These are phyloP conservation scores for Hydrotaea cyrtoneurina DNA, from an alignment of 2,888 invertebrate genomes.

Conservation along the genomic window DNA sequence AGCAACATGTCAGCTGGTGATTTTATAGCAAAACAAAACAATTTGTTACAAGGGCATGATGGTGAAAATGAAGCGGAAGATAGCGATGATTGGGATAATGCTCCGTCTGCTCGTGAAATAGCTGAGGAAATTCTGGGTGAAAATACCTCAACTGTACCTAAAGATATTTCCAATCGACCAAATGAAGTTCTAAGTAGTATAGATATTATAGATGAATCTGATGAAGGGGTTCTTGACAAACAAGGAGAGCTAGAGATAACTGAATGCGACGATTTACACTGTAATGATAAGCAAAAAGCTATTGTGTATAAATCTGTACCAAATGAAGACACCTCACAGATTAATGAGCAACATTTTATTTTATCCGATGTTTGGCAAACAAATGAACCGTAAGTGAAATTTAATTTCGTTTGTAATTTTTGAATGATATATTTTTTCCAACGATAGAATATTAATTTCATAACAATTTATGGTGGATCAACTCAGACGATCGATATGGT, in stretches of 20 bases:
- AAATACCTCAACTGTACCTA: slow-evolving; percentile 1
- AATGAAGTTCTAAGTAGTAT: slow-evolving; percentile 70
- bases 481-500: slow-evolving; percentile 75
- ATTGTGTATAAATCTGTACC: slow-evolving; percentile 44
- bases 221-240: neutral
- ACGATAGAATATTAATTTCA: no score
- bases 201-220: slow-evolving; percentile 63
- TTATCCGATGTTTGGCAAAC: slow-evolving; percentile 83
- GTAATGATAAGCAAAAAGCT: slow-evolving; percentile 44
- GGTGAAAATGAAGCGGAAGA: slow-evolving; percentile 66
- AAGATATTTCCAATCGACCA: slow-evolving; percentile 60
- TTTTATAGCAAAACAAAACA: slow-evolving; percentile 73
- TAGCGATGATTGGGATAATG: slow-evolving; percentile 70
- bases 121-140: slow-evolving; percentile 74
- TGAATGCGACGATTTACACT: slow-evolving; percentile 53
- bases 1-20: slow-evolving; percentile 72
- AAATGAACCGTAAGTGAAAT: slow-evolving; percentile 85
- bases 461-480: slow-evolving; percentile 75
- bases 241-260: slow-evolving; percentile 15
- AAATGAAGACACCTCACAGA: slow-evolving; percentile 34
- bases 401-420: no score
- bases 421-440: no score
- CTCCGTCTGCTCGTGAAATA: slow-evolving; percentile 77
- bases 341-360: slow-evolving; percentile 83
- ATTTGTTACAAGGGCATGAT: slow-evolving; percentile 69